Evolutionary conservation across 2,797 vertebrate species (phyloP).

Genomic region (Emys orbicularis): DNA sequence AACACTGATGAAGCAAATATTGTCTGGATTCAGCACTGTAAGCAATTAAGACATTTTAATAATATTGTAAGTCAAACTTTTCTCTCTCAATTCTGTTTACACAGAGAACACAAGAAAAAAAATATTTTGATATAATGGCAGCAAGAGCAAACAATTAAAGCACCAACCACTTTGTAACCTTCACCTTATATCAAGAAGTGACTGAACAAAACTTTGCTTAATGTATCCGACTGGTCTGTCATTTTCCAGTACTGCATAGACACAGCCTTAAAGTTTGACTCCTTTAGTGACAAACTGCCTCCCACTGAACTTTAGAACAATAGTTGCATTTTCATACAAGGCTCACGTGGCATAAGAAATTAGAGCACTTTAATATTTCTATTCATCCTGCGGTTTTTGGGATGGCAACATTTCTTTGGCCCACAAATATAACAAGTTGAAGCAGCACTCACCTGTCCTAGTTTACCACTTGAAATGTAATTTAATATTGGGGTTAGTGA

Average conservation of each 20-base stretch:
- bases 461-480: not conserved
- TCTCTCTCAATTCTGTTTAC: not conserved
- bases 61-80: not conserved
- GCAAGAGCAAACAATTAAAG: not conserved
- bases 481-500: not conserved
- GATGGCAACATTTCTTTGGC: not conserved
- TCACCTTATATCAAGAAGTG: not conserved
- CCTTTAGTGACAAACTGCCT: not conserved
- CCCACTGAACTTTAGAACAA: constrained; percentile 20
- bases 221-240: not conserved
- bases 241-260: not conserved
- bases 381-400: not conserved
- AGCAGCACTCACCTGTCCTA: not conserved
- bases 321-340: not conserved
- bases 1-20: not conserved
- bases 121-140: not conserved
- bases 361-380: not conserved
- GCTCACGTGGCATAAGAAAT: not conserved
- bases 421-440: not conserved
- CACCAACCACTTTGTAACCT: not conserved
- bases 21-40: not conserved
- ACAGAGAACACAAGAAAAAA: not conserved
- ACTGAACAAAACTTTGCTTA: not conserved
- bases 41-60: not conserved
- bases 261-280: not conserved